These are phyloP conservation scores for Heliconius hortense DNA, from an alignment of 2,888 invertebrate genomes.

Conservation along the genomic window DNA sequence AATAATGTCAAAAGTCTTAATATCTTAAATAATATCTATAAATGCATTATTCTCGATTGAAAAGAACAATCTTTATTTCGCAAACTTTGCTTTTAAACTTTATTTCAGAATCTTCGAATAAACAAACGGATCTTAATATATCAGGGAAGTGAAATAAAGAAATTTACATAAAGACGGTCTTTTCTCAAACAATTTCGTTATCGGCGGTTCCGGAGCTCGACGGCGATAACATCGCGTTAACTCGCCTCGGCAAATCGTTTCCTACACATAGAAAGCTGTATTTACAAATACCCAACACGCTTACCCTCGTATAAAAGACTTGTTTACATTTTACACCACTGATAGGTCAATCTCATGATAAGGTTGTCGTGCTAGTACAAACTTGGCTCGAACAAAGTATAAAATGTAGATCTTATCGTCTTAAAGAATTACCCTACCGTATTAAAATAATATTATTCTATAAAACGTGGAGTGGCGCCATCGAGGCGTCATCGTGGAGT, in stretches of 20 bases:
- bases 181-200: constrained; percentile 47
- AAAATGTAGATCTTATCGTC: constrained; percentile 6
- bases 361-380: constrained; percentile 1
- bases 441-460: constrained; percentile 11
- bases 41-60: background rate
- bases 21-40: background rate
- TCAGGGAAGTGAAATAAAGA: constrained; percentile 29
- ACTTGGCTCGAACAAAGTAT: background rate
- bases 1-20: background rate
- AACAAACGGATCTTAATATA: constrained; percentile 22
- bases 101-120: background rate
- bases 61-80: background rate
- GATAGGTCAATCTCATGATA: constrained; percentile 27
- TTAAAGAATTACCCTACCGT: background rate
- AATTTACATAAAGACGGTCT: constrained; percentile 39
- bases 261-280: constrained; percentile 50
- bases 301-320: constrained; percentile 30
- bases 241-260: constrained; percentile 52
- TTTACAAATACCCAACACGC: constrained; percentile 45
- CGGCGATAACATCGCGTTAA: constrained; percentile 58
- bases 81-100: constrained; percentile 16
- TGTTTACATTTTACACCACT: constrained; percentile 31
- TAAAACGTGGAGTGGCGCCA: background rate
- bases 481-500: background rate
- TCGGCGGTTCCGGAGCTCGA: constrained; percentile 49